Evolutionary conservation across 2,797 vertebrate species (phyloP), one percentile per base, ranked within the genome.

Genomic region (Triplophysa bombifrons): DNA sequence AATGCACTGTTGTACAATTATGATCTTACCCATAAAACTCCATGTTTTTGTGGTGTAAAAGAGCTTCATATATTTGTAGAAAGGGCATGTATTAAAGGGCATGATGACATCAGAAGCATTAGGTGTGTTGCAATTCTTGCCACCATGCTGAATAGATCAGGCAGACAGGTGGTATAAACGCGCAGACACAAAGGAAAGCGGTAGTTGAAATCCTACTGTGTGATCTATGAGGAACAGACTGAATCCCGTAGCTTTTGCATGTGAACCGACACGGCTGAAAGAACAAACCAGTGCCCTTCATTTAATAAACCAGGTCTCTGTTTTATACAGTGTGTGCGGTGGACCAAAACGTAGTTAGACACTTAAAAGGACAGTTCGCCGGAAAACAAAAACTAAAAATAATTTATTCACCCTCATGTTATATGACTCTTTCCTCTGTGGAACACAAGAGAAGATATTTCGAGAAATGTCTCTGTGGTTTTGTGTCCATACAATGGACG

Each of bases 161-260:
- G 48, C 68, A 71, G 25, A 61, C 53, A 4, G 65, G 51, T 71
- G 55, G 4, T 55, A 51, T 84, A 83, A 82, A 80, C 78, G 11
- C 25, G 46, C 85, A 85, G 80, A 80, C 61, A 67, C 78, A 80
- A 66, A 82, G 64, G 51, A 67, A 67, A 76, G 51, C 16, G 2
- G 20, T 56, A 58, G 64, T 17, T 56, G 51, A 56, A 64, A 67
- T 46, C 44, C 48, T 30, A 60, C 74, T 38, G 53, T 78, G 65
- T 61, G 67, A 72, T 88, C 89, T 87, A 89, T 46, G 74, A 30
- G 22, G 34, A 67, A 76, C 50, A 46, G 56, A 66, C 64, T 10
- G 22, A 44, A 56, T 76, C 63, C 16, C 19, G 74, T 55, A 75
- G 63, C 48, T 3, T 55, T 19, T 19, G 19, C 25, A 69, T 25